phyloP scores from a whole-genome alignment of 2,113 vertebrate species.

The Sakesphorus luctuosus region DNA sequence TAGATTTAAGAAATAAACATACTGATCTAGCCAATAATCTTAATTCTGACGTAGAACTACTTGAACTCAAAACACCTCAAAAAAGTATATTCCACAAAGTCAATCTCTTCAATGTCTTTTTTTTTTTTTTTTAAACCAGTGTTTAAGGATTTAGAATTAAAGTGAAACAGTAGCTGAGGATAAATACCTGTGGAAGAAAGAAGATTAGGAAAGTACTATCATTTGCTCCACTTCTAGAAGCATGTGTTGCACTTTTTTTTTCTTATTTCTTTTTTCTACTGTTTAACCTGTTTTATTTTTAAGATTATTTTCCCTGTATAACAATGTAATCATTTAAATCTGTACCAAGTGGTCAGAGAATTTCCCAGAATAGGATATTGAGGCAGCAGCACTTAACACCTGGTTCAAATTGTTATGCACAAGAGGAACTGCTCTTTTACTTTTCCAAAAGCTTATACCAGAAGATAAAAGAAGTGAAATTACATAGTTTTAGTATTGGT shows the following conservation, averaged over 20 bases:
- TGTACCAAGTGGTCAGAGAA: background rate
- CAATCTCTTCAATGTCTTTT: too few relatives aligned
- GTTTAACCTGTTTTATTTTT: background rate
- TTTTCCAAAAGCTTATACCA: background rate
- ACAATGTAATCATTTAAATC: background rate
- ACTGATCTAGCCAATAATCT: background rate
- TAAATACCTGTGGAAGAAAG: background rate
- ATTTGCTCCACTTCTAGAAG: background rate
- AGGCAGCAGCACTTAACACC: background rate
- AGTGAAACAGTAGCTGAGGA: background rate
- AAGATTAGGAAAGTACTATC: background rate
- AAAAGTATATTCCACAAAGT: background rate
- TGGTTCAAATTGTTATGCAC: background rate
- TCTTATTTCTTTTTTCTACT: fast-evolving
- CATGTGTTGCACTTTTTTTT: fast-evolving
- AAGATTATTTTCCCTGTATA: background rate
- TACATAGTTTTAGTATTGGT: background rate
- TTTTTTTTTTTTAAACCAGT: too few relatives aligned
- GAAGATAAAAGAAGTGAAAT: background rate
- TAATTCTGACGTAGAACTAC: background rate
- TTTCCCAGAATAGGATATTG: background rate
- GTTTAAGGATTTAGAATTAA: background rate
- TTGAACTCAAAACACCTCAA: background rate
- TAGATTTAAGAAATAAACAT: background rate
- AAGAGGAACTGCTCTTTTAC: background rate